Percentiles rank a stretch among this genome's conserved stretches.
These are phyloP conservation scores for Mus spretus DNA, from an alignment of 2,797 vertebrate species.

Conservation along the genomic window DNA sequence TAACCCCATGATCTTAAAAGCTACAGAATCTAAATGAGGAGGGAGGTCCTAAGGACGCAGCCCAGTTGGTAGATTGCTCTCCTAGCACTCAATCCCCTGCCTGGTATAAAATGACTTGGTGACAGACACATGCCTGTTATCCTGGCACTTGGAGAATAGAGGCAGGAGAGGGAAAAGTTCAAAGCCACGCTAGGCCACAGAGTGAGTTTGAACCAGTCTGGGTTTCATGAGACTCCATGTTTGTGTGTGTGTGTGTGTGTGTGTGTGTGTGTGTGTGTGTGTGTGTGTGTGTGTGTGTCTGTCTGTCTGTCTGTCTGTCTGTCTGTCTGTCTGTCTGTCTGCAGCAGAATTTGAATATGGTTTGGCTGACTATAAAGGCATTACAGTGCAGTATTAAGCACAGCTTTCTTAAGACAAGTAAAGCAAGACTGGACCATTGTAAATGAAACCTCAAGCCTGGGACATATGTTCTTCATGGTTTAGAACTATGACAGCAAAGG, in stretches of 20 bases:
- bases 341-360: background rate
- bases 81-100: background rate
- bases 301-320: background rate
- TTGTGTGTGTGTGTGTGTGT: too few species aligned
- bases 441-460: background rate
- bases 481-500: background rate
- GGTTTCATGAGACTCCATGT: background rate
- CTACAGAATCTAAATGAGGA: background rate
- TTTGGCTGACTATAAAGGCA: background rate
- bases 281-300: too few species aligned
- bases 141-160: background rate
- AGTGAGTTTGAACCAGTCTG: background rate
- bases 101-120: background rate
- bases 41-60: background rate
- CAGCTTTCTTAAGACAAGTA: background rate
- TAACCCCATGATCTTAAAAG: background rate
- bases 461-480: too few species aligned
- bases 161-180: background rate
- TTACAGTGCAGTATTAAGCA: too few species aligned
- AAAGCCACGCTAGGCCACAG: background rate
- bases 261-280: too few species aligned
- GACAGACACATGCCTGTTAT: background rate
- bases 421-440: background rate
- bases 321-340: background rate
- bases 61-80: background rate